Conservation (phyloP, 64 coral and sea anemone genomes). For the Trachythela sp. region DNA sequence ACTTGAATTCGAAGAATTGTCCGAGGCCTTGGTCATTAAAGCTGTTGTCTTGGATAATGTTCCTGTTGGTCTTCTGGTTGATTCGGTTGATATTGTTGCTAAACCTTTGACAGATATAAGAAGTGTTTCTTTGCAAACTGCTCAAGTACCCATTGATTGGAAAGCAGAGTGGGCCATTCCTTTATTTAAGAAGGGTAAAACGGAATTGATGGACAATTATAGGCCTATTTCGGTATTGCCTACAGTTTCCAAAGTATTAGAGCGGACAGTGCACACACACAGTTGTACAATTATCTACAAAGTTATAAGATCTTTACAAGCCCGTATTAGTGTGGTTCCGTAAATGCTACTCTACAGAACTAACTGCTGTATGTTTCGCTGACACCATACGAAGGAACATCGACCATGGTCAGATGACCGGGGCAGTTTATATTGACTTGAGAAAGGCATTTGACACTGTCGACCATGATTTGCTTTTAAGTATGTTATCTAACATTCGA, state of each 20-base stretch:
- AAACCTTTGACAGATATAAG: not conserved
- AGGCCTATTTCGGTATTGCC: not conserved
- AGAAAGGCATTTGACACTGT: no score
- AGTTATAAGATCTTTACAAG: not conserved
- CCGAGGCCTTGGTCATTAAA: not conserved
- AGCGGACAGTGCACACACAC: no score
- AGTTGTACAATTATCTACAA: not conserved
- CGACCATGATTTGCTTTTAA: constrained; percentile 4
- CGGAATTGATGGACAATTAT: no score
- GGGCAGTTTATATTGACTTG: no score
- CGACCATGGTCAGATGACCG: no score
- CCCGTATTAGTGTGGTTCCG: constrained; percentile 10
- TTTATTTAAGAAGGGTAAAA: constrained; percentile 24
- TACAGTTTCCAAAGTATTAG: not conserved
- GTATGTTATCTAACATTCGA: constrained; percentile 31
- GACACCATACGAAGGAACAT: no score
- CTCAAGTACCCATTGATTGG: not conserved
- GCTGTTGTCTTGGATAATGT: no score
- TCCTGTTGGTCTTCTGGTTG: no score
- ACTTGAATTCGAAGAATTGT: not conserved
- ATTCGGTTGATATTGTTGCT: no score
- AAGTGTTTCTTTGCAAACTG: not conserved
- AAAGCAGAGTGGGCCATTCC: not conserved
- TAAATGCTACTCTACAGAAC: not conserved
- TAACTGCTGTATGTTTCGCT: constrained; percentile 6